Base-by-base conservation (phyloP, 2,113 vertebrate species). In the Lagopus muta region DNA sequence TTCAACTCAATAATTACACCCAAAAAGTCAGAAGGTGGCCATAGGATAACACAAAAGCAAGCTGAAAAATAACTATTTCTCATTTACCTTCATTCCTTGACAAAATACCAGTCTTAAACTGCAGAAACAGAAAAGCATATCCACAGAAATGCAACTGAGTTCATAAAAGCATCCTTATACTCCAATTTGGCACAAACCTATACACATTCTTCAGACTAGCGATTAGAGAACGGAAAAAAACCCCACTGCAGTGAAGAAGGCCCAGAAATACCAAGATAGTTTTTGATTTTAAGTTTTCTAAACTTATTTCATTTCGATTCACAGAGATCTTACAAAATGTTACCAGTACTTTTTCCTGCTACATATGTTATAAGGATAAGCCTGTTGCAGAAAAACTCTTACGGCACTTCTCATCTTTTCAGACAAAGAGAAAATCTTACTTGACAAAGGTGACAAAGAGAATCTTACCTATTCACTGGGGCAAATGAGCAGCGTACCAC, bases 91-190 rank as follows among this genome's bases (percentile, higher is more conserved):
- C 98, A 97, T 90, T 97, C 97, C 96, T 98, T 98, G 92, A 98
- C 52, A 96, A 97, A 82, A 98, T 91, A 75, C 96, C 89, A 79
- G 98, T 98, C 90, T 98, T 98, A 98, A 73, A 98, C 95, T 25
- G 97, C 97, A 8, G 98, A 97, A 82, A 98, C 96, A 79, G 97
- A 98, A 54, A 89, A 98, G 90, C 32, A 96, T 97, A 62, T 98
- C 98, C 70, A 98, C 97, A 45, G 97, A 98, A 92, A 97, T 98
- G 71, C 95, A 92, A 94, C 97, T 97, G 95, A 97, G 98, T 96
- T 98, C 97, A 92, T 98, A 97, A 90, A 98, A 98, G 80, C 97
- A 98, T 36, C 98, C 96, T 97, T 97, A 97, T 22, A 97, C 97
- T 27, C 97, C 87, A 0, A 97, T 98, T 97, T 98, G 98, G 82